Conservation (phyloP, 2,797 vertebrate species). For the Dendrocincla fuliginosa region DNA sequence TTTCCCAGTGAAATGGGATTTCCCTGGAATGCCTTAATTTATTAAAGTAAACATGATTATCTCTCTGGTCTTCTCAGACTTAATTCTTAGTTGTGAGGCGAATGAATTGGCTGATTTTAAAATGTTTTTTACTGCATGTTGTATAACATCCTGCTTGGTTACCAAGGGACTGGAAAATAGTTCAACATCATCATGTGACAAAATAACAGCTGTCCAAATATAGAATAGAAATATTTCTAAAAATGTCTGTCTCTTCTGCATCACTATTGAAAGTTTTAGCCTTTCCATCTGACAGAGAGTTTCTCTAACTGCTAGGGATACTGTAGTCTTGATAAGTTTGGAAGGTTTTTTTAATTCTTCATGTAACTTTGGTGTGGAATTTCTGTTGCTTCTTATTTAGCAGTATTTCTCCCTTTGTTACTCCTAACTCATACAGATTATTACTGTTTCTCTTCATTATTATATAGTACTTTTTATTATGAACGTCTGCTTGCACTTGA, state of each 20-base stretch:
- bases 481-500: neutral
- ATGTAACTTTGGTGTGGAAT: neutral
- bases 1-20: conserved; percentile 12
- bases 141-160: neutral
- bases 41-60: conserved; percentile 25
- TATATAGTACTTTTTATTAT: neutral
- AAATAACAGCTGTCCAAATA: conserved; percentile 15
- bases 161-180: neutral
- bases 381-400: neutral
- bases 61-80: neutral
- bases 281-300: neutral
- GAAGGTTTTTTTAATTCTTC: neutral
- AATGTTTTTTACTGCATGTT: conserved; percentile 13
- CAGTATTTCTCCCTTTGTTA: neutral
- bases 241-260: neutral
- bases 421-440: neutral
- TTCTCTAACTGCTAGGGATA: neutral
- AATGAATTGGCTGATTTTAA: conserved; percentile 1
- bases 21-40: conserved; percentile 32
- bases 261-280: neutral
- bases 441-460: neutral
- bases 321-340: neutral
- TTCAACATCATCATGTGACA: neutral
- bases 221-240: neutral
- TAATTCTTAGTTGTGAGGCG: neutral